Conservation (phyloP, 1,140 invertebrate species). For the Pogonognathellus flavescens region DNA sequence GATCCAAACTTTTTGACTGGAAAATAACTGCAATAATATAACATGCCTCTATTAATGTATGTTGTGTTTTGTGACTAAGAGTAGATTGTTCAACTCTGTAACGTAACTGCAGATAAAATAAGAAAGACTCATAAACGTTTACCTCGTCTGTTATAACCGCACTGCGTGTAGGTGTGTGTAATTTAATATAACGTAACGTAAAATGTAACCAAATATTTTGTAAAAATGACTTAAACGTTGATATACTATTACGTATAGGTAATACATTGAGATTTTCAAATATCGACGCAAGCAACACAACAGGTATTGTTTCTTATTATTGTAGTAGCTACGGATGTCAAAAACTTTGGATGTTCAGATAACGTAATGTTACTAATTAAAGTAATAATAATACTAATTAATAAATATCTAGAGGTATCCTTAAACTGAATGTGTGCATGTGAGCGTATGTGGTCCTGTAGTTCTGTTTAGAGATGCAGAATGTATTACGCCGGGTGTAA, state of each 20-base stretch:
- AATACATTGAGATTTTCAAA: slow-evolving; percentile 3
- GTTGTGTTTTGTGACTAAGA: background rate
- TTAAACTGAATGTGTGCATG: background rate
- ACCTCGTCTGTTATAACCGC: background rate
- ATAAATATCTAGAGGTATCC: background rate
- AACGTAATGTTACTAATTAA: no score
- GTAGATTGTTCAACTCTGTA: background rate
- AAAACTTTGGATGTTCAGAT: slow-evolving; percentile 26
- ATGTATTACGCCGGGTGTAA: no score
- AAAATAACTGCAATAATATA: slow-evolving; percentile 1
- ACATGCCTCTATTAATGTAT: background rate
- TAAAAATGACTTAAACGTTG: background rate
- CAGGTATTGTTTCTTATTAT: slow-evolving; percentile 4
- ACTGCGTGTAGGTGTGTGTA: background rate
- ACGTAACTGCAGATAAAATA: background rate
- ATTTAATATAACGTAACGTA: background rate
- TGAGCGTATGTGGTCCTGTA: background rate
- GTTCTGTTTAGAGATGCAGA: no score
- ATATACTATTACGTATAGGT: background rate
- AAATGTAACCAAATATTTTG: background rate
- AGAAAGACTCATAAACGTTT: background rate
- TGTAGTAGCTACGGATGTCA: slow-evolving; percentile 14
- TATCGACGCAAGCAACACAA: background rate
- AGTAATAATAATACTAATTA: background rate
- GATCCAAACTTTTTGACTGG: slow-evolving; percentile 27